Base-by-base conservation (phyloP, 37 sponge, comb jelly and placozoan species). In the Mnemiopsis leidyi region DNA sequence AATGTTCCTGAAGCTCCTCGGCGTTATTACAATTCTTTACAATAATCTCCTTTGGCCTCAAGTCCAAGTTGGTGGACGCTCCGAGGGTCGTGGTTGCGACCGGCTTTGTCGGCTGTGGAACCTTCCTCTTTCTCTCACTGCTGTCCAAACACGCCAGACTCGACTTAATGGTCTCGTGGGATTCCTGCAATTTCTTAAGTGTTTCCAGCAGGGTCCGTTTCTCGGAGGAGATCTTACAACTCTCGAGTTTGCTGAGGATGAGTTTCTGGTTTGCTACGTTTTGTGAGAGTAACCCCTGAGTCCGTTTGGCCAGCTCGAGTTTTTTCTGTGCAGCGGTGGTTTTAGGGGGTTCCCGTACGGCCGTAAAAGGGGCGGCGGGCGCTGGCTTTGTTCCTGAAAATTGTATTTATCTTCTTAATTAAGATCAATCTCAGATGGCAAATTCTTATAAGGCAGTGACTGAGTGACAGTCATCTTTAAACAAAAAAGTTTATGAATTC, bases 1-100 rank as follows among this genome's bases (percentile, higher is more conserved):
- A 85, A 39, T 85, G 90, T 85, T 85, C 36, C 0, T 85, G 90
- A 21, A 85, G 35, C 48, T 85, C 90, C 90, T 85, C 90, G 9
- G 90, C 90, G 35, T 85, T 85, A 26, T 16, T 40, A 25, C 90
- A 85, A 25, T 85, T 85, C 90, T 85, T 85, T 37, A 85, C 90
- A 28, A 85, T 20, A 40, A 85, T 85, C 90, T 85, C 90, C 90
- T 40, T 85, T 1, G 90, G 90, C 61, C 90, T 38, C 40, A 85
- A 33, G 29, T 85, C 90, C 26, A 85, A 40, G 90, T 85, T 85
- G 48, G 90, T 85, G 9, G 90, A 35, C 1, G 61, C 90, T 18
- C 90, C 90, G 38, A 85, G 32, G 48, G 90, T 85, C 7, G 82
- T 31, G 7, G 31, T 21, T 16, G 33, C 1, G 1, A 31, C 82